Percentiles rank a stretch among this genome's conserved stretches.
Evolutionary conservation across 2,113 vertebrate genomes (phyloP).

Genomic region (Sebastes schlegelii): DNA sequence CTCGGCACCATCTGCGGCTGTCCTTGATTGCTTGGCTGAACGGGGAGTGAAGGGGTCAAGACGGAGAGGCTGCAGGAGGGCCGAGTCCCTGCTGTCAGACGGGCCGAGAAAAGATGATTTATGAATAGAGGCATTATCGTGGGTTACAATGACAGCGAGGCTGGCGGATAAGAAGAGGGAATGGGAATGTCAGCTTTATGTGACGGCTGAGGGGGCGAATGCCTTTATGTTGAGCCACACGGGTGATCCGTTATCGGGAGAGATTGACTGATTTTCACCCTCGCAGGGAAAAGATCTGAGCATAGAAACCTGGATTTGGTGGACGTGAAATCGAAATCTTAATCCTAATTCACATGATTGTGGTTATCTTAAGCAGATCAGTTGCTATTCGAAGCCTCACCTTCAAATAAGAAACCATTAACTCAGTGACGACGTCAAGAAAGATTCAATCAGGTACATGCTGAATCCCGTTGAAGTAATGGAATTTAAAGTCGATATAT

Average conservation of each 20-base stretch:
- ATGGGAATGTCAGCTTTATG: slow-evolving; percentile 64
- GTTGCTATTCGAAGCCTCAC: not conserved
- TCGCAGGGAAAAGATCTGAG: not conserved
- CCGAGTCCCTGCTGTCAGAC: slow-evolving; percentile 52
- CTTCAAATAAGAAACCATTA: not conserved
- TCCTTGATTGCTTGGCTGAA: slow-evolving; percentile 51
- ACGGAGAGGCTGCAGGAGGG: slow-evolving; percentile 39
- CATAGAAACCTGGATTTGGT: not conserved
- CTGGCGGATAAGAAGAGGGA: slow-evolving; percentile 33
- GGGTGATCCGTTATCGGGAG: not conserved
- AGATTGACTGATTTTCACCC: not conserved
- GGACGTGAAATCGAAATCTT: slow-evolving; percentile 14
- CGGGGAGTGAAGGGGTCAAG: slow-evolving; percentile 61
- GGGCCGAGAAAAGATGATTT: slow-evolving; percentile 38
- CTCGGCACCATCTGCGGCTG: slow-evolving; percentile 65
- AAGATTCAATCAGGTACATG: not conserved
- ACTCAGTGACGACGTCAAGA: not conserved
- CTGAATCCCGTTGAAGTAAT: not conserved
- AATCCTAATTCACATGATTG: not conserved
- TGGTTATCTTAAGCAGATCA: slow-evolving; percentile 22
- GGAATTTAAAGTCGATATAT: not conserved
- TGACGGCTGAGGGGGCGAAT: slow-evolving; percentile 36
- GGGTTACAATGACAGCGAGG: slow-evolving; percentile 51
- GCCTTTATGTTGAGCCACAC: slow-evolving; percentile 19
- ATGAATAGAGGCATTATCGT: slow-evolving; percentile 54